Conservation (phyloP, 2,888 invertebrate species). For the Amorpha juglandis region DNA sequence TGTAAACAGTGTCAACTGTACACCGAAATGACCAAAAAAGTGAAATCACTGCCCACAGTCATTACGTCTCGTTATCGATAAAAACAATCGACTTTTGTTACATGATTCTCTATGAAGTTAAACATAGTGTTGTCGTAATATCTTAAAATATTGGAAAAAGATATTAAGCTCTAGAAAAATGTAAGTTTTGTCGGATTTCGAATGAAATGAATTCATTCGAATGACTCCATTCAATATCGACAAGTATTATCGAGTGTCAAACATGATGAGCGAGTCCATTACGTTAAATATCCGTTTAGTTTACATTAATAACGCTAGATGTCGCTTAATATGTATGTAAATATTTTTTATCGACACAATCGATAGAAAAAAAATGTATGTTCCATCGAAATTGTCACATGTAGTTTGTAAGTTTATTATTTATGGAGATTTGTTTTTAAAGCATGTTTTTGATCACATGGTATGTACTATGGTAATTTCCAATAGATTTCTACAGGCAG, state of each 20-base stretch:
- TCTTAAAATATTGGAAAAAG: not conserved
- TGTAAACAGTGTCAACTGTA: not conserved
- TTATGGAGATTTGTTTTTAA: slow-evolving; percentile 37
- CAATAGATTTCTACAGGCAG: not conserved
- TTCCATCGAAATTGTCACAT: slow-evolving; percentile 51
- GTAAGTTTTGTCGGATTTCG: slow-evolving; percentile 4
- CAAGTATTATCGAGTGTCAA: slow-evolving; percentile 18
- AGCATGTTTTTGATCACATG: slow-evolving; percentile 36
- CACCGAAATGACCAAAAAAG: slow-evolving; percentile 4
- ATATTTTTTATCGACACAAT: slow-evolving; percentile 23
- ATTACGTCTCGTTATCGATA: not conserved
- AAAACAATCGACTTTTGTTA: slow-evolving; percentile 12
- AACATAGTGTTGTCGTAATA: not conserved
- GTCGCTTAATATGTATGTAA: slow-evolving; percentile 23
- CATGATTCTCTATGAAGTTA: not conserved
- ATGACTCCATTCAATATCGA: not conserved
- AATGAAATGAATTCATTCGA: not conserved
- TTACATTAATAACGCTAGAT: slow-evolving; percentile 16
- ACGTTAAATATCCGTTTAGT: slow-evolving; percentile 7
- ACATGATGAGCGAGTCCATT: not conserved
- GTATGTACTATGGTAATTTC: not conserved
- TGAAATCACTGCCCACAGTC: slow-evolving; percentile 6
- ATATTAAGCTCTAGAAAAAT: not conserved
- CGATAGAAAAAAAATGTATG: slow-evolving; percentile 27
- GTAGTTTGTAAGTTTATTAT: slow-evolving; percentile 45